These are phyloP conservation scores for Heliornis fulica DNA, from an alignment of 2,113 vertebrate genomes.

Conservation along the genomic window DNA sequence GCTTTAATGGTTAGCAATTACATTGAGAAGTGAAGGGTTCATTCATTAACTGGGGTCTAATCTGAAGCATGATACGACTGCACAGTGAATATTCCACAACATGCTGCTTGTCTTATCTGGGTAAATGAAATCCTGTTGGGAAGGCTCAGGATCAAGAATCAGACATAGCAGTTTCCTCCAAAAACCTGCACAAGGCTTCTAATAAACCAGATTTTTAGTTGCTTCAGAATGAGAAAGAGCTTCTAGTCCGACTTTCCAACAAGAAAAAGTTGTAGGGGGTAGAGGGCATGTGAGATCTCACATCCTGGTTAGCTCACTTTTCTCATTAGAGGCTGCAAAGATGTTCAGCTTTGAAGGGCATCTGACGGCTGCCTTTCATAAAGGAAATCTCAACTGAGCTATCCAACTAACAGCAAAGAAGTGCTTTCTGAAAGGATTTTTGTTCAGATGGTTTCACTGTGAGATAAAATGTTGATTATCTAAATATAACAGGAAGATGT, in stretches of 20 bases:
- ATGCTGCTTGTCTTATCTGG: background rate
- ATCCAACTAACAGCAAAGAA: background rate
- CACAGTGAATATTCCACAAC: background rate
- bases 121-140: background rate
- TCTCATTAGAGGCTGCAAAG: background rate
- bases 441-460: background rate
- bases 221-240: background rate
- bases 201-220: background rate
- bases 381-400: background rate
- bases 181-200: background rate
- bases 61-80: background rate
- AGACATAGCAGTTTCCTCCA: background rate
- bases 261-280: background rate
- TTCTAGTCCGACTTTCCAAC: background rate
- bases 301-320: background rate
- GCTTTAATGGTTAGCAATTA: constrained; percentile 42
- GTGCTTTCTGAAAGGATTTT: background rate
- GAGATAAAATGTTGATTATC: background rate
- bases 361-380: background rate
- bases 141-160: background rate
- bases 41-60: constrained; percentile 56
- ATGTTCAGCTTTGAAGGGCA: background rate
- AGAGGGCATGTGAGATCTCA: background rate
- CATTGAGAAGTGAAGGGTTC: constrained; percentile 35
- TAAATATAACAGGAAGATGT: background rate